Evolutionary conservation across 2,113 vertebrate species (phyloP).

Genomic region (Dunckerocampus dactyliophorus): DNA sequence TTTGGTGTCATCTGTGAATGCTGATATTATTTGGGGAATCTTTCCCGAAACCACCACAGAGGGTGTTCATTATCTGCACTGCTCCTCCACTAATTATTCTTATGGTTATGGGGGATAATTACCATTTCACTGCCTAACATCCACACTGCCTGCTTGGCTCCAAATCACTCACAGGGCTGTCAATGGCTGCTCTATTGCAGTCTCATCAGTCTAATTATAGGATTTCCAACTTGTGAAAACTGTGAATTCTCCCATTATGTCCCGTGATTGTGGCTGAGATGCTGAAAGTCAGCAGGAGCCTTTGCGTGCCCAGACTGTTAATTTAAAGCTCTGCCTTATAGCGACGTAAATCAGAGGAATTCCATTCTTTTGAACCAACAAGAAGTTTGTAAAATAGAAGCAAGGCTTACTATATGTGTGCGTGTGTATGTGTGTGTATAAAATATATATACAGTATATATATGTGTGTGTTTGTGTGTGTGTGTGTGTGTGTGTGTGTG

Average conservation of each 20-base stretch:
- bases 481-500: not conserved
- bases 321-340: slow-evolving; percentile 55
- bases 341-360: slow-evolving; percentile 43
- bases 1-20: slow-evolving; percentile 10
- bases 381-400: slow-evolving; percentile 26
- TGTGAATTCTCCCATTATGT: slow-evolving; percentile 52
- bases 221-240: slow-evolving; percentile 65
- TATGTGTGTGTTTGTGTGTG: not conserved
- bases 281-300: slow-evolving; percentile 42
- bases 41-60: slow-evolving; percentile 45
- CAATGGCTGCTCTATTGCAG: slow-evolving; percentile 65
- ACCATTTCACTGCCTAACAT: slow-evolving; percentile 61
- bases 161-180: slow-evolving; percentile 60
- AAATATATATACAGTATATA: not conserved
- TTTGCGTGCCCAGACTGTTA: slow-evolving; percentile 52
- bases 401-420: not conserved
- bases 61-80: slow-evolving; percentile 65
- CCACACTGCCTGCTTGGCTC: slow-evolving; percentile 50
- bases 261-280: slow-evolving; percentile 18
- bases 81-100: slow-evolving; percentile 66
- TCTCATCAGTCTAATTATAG: slow-evolving; percentile 68
- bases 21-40: slow-evolving; percentile 36
- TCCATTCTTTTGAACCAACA: slow-evolving; percentile 41
- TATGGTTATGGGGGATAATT: slow-evolving; percentile 68
- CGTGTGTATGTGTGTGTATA: not conserved